Percentiles rank a stretch among this genome's conserved stretches.
phyloP scores from a whole-genome alignment of 2,888 invertebrate genomes.

The Serrognathus titanus region DNA sequence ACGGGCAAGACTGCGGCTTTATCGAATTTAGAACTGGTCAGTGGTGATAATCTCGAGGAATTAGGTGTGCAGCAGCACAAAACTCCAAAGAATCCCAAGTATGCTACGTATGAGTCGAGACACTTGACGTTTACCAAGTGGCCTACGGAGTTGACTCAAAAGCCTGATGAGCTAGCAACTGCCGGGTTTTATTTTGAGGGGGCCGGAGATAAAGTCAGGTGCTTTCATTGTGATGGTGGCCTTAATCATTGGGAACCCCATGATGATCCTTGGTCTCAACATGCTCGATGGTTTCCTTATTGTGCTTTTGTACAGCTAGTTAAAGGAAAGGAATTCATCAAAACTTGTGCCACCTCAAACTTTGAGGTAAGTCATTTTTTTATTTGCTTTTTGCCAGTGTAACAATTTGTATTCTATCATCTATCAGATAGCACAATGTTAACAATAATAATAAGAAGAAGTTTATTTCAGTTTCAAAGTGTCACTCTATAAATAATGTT shows the following conservation, averaged over 20 bases:
- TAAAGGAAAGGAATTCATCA: constrained; percentile 77
- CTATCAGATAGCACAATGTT: too few species aligned
- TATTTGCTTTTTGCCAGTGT: constrained; percentile 6
- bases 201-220: constrained; percentile 73
- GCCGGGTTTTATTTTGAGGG: constrained; percentile 88
- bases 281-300: constrained; percentile 88
- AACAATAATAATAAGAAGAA: too few species aligned
- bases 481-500: too few species aligned
- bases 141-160: constrained; percentile 73
- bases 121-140: constrained; percentile 70
- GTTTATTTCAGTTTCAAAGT: too few species aligned
- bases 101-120: constrained; percentile 66
- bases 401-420: background rate
- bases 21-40: constrained; percentile 8
- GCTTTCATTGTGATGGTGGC: constrained; percentile 94
- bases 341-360: constrained; percentile 46
- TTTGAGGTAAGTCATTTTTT: constrained; percentile 17
- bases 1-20: constrained; percentile 5
- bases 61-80: constrained; percentile 60
- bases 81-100: constrained; percentile 63
- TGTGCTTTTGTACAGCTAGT: constrained; percentile 81
- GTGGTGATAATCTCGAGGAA: constrained; percentile 51
- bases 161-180: constrained; percentile 71
- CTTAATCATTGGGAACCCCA: constrained; percentile 84
- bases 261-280: constrained; percentile 92